A percentile compares a stretch with the other conserved stretches of the same genome.
Conservation (phyloP, 2,113 vertebrate genomes). For the Ammodytes dubius region DNA sequence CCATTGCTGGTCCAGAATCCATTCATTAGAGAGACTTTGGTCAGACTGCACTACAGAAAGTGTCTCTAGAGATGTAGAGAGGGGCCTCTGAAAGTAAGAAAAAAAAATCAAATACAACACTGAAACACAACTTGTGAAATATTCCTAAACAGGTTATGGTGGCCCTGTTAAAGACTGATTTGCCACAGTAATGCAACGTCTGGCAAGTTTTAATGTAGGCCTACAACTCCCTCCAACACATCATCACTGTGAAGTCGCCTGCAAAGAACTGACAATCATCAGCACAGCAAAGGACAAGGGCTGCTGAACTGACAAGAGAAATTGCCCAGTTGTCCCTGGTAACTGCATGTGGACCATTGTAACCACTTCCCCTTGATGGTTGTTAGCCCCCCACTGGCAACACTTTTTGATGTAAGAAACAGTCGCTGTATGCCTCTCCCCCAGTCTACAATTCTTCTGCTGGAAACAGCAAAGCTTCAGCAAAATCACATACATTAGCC, state of each 20-base stretch:
- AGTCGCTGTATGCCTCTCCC: neutral
- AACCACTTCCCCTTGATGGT: neutral
- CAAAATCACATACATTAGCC: neutral
- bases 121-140: neutral
- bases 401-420: neutral
- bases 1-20: constrained; percentile 36
- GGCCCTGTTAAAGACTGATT: neutral
- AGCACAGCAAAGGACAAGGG: neutral
- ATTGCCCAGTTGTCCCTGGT: neutral
- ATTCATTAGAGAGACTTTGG: constrained; percentile 8
- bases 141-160: neutral
- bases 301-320: constrained; percentile 1
- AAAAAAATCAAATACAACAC: neutral
- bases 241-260: neutral
- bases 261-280: neutral
- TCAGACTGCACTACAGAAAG: neutral
- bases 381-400: neutral
- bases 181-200: neutral
- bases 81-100: neutral
- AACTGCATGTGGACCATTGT: neutral
- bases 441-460: neutral
- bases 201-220: neutral
- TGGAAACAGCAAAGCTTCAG: neutral
- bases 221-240: neutral
- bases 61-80: constrained; percentile 2